Evolutionary conservation across 2,113 vertebrate genomes (phyloP), one percentile per base, ranked within the genome.

Genomic region (Psittacus erithacus): DNA sequence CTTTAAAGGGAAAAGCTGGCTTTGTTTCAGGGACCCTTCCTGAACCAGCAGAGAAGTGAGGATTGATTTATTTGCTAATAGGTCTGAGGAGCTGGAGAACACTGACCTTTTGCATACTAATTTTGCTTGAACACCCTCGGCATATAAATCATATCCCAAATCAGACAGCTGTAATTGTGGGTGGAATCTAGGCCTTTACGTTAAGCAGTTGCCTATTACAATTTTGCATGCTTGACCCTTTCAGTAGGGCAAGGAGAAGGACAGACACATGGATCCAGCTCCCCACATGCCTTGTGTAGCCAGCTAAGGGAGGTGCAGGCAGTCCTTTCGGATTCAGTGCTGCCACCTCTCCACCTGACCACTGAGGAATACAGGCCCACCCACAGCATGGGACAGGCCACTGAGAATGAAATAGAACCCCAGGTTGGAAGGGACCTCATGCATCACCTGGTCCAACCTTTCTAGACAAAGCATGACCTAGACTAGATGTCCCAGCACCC

Each of bases 271-370:
- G 22, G 57, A 10, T 8, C 25, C 55, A 68, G 43, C 23, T 43
- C 38, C n/a, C 41, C 11, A 9, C 2, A 2, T 0, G 29, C 17
- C 49, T 27, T 12, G 10, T 41, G 50, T 7, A 38, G 60, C 50
- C 3, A 2, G 3, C 31, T 11, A n/a, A 38, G 3, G 3, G 80
- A 68, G n/a, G 28, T 6, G 14, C n/a, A 10, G 17, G 25, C 3
- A 3, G 47, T n/a, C 39, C 29, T 0, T 60, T 35, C 0, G 0
- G 50, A 43, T 44, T n/a, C 3, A 1, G 23, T 11, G 35, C 59
- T 67, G 68, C n/a, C 46, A 33, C 28, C 33, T 67, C 39, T 63
- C 22, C 76, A 71, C 67, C 57, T 33, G 22, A 12, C 13, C 23
- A 1, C 13, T 19, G 52, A 23, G 47, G 50, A 86, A 57, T 0